These are phyloP conservation scores for Sebastes hopkinsi DNA, from an alignment of 2,797 vertebrate genomes.

Conservation along the genomic window DNA sequence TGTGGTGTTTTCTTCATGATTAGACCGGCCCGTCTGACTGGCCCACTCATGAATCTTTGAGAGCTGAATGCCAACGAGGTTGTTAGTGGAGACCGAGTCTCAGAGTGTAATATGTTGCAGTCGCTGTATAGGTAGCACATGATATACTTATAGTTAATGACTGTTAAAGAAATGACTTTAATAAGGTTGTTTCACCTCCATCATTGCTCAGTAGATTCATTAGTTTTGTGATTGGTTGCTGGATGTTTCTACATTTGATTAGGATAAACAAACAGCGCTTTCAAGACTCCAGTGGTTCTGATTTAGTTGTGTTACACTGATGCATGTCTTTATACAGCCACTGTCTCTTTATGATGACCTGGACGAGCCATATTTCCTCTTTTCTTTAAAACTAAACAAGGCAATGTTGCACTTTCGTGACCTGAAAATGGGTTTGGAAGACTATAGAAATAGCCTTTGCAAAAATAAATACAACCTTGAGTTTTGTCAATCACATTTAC, in stretches of 20 bases:
- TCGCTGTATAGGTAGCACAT: background rate
- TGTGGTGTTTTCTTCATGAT: constrained; percentile 66
- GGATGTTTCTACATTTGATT: background rate
- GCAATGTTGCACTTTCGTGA: background rate
- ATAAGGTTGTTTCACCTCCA: too few species aligned
- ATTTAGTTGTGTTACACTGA: background rate
- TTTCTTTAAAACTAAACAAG: background rate
- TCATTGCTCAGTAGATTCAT: background rate
- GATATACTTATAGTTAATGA: background rate
- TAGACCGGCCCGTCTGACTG: constrained; percentile 52
- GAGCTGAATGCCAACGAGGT: constrained; percentile 63
- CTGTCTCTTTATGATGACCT: background rate
- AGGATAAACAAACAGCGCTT: background rate
- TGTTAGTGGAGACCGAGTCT: constrained; percentile 32
- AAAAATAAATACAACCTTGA: too few species aligned
- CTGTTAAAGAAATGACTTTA: background rate
- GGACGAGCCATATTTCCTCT: background rate
- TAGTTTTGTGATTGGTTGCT: background rate
- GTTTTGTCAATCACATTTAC: too few species aligned
- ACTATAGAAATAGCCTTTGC: too few species aligned
- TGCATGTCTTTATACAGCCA: background rate
- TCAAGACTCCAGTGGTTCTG: background rate
- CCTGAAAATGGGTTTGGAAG: background rate
- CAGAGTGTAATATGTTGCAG: background rate
- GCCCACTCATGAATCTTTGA: constrained; percentile 66